These are phyloP conservation scores for Rhynchotus rufescens DNA, from an alignment of 2,797 vertebrate species.

Conservation along the genomic window DNA sequence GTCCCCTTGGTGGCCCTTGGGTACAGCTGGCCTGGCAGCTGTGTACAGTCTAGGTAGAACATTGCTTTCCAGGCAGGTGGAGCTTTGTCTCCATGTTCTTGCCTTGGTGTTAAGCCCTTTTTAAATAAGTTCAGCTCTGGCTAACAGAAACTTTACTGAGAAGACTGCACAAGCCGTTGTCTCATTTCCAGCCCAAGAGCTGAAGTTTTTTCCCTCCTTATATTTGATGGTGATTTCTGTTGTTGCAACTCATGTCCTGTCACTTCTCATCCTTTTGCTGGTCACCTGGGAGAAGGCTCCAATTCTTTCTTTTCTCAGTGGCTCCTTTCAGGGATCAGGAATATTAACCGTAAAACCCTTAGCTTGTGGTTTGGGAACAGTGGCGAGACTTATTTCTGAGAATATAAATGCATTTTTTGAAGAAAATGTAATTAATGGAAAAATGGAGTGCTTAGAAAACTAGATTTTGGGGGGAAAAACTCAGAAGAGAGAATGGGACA, in stretches of 20 bases:
- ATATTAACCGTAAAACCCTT: not conserved
- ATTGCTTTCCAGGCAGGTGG: not conserved
- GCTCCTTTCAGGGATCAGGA: not conserved
- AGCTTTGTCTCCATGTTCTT: not conserved
- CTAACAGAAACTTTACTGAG: too few species aligned
- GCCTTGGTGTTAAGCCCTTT: not conserved
- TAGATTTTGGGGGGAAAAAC: not conserved
- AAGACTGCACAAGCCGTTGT: too few species aligned
- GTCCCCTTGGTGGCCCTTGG: not conserved
- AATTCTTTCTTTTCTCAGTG: not conserved
- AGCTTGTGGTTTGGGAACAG: not conserved
- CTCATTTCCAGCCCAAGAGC: too few species aligned
- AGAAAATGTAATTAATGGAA: not conserved
- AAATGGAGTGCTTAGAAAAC: not conserved
- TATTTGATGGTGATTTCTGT: not conserved
- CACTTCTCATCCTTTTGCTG: fast-evolving
- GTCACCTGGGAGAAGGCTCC: not conserved
- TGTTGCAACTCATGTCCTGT: not conserved
- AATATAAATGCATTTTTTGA: not conserved
- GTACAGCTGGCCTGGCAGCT: not conserved
- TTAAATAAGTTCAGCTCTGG: not conserved
- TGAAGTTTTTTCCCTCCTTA: not conserved
- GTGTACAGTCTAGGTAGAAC: not conserved
- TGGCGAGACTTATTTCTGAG: not conserved
- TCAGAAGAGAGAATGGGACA: not conserved